phyloP scores from a whole-genome alignment of 2,113 vertebrate species.

The Sylvilagus bachmani region DNA sequence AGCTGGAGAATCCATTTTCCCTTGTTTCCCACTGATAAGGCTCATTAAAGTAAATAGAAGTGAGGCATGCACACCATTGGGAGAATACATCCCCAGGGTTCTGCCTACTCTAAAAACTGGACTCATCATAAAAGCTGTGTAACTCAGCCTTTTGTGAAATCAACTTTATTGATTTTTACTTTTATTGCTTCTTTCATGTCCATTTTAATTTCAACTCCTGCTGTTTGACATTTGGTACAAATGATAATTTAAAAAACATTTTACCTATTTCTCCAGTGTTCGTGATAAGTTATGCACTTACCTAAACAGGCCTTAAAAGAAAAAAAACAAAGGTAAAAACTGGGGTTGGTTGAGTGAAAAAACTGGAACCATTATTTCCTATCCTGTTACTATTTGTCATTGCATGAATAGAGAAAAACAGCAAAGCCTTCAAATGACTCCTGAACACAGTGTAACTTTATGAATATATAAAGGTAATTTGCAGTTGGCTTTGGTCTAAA shows the following conservation, averaged over 20 bases:
- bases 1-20: background rate
- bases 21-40: slow-evolving; percentile 5
- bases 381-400: slow-evolving; percentile 15
- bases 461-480: background rate
- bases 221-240: slow-evolving; percentile 70
- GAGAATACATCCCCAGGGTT: slow-evolving; percentile 44
- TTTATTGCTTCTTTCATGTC: slow-evolving; percentile 64
- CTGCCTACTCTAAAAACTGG: slow-evolving; percentile 17
- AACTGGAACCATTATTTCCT: background rate
- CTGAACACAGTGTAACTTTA: slow-evolving; percentile 12
- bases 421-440: background rate
- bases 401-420: background rate
- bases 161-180: slow-evolving; percentile 69
- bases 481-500: background rate
- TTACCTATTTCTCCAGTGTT: slow-evolving; percentile 54
- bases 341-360: background rate
- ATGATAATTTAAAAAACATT: slow-evolving; percentile 47
- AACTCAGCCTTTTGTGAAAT: slow-evolving; percentile 66
- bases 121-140: slow-evolving; percentile 36
- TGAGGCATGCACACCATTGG: background rate
- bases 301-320: slow-evolving; percentile 26
- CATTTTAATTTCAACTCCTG: slow-evolving; percentile 75
- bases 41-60: slow-evolving; percentile 70
- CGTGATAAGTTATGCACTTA: slow-evolving; percentile 43
- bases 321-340: background rate